Percentiles rank a stretch among this genome's conserved stretches.
These are phyloP conservation scores for Aspidiotus destructor DNA, from an alignment of 2,888 invertebrate species.

Conservation along the genomic window DNA sequence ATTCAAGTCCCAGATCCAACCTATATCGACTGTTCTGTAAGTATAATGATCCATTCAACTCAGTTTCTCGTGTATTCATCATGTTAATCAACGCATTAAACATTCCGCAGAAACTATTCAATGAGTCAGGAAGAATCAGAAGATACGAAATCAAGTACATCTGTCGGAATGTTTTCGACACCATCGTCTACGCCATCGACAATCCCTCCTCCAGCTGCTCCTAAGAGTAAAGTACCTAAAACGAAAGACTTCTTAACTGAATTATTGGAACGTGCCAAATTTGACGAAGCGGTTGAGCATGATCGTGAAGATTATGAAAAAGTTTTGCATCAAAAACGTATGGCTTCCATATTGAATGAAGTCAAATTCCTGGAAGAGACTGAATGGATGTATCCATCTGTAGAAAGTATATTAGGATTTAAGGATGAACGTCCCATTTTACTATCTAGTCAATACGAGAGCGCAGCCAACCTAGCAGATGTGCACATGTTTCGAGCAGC, in stretches of 20 bases:
- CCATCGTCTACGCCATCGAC: slow-evolving; percentile 15
- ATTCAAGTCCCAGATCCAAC: no score
- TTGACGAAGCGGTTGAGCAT: slow-evolving; percentile 24
- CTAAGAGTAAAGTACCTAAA: slow-evolving; percentile 6
- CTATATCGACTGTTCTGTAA: no score
- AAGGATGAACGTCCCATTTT: slow-evolving; percentile 26
- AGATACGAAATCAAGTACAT: slow-evolving; percentile 85
- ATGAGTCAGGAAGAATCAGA: slow-evolving; percentile 74
- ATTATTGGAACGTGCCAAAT: slow-evolving; percentile 23
- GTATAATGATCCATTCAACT: no score
- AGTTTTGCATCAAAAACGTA: slow-evolving; percentile 25
- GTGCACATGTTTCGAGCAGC: slow-evolving; percentile 26
- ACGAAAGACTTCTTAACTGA: slow-evolving; percentile 14
- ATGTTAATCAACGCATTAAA: no score
- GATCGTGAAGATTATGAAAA: slow-evolving; percentile 28
- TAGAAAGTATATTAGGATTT: slow-evolving; percentile 26
- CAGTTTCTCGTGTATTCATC: no score
- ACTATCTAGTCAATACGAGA: slow-evolving; percentile 21
- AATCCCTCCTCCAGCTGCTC: slow-evolving; percentile 2
- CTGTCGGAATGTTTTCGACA: slow-evolving; percentile 8
- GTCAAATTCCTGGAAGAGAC: slow-evolving; percentile 26
- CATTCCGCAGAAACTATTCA: not conserved
- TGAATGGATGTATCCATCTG: slow-evolving; percentile 26
- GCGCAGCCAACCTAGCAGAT: slow-evolving; percentile 26
- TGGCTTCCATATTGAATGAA: slow-evolving; percentile 18